Conservation (phyloP, 1,140 invertebrate genomes). For the Drusus annulatus region DNA sequence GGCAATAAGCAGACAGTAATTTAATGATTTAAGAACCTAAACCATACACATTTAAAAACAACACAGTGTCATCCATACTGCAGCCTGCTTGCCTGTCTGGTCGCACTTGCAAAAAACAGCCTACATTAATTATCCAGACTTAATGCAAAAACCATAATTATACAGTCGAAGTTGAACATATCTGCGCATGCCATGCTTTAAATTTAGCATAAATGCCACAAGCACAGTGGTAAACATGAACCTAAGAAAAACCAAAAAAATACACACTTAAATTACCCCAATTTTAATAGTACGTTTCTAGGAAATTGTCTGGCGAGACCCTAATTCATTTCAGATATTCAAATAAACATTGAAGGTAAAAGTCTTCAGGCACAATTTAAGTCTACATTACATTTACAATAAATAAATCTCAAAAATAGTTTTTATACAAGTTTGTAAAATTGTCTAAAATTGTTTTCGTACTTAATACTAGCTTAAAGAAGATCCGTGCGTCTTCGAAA, state of each 20-base stretch:
- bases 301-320: not conserved
- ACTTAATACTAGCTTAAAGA: conserved; percentile 1
- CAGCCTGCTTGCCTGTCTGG: no score
- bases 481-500: not conserved
- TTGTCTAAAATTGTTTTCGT: conserved; percentile 25
- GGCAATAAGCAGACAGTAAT: no score
- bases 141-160: no score
- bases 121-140: no score
- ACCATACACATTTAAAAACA: no score
- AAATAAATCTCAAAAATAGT: conserved; percentile 46
- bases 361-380: conserved; percentile 22
- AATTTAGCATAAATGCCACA: no score
- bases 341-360: conserved; percentile 14
- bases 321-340: not conserved
- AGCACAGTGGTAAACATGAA: no score
- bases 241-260: not conserved
- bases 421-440: conserved; percentile 43
- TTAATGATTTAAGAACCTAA: no score
- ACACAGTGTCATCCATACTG: no score
- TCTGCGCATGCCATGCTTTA: no score
- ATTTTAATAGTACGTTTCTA: conserved; percentile 11
- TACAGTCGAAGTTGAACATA: no score
- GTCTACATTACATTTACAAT: conserved; percentile 24
- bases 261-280: conserved; percentile 21
- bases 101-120: no score